phyloP scores from a whole-genome alignment of 2,113 vertebrate species.

The Xenus cinereus region DNA sequence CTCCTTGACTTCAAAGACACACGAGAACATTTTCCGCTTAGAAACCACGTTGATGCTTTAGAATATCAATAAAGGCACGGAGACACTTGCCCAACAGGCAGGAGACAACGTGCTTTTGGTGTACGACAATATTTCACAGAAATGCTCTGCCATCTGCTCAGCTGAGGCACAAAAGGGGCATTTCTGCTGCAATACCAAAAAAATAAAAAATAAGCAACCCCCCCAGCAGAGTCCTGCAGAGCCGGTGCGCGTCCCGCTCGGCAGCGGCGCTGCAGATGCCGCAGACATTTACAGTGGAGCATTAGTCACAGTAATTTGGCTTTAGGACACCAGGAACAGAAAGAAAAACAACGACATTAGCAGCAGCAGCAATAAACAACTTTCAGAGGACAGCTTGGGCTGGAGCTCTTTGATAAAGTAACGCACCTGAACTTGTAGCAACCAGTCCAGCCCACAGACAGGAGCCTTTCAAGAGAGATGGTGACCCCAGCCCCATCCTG shows the following conservation, averaged over 20 bases:
- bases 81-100: not conserved
- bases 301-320: slow-evolving; percentile 15
- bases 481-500: too few relatives aligned
- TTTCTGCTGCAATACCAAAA: not conserved
- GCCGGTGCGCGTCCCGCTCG: not conserved
- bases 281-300: not conserved
- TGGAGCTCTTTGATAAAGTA: not conserved
- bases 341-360: not conserved
- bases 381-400: not conserved
- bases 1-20: not conserved
- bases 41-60: not conserved
- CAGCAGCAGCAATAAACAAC: not conserved
- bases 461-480: not conserved
- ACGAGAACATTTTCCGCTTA: not conserved
- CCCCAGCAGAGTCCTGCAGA: not conserved
- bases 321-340: slow-evolving; percentile 11
- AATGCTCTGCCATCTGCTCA: not conserved
- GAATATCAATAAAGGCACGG: not conserved
- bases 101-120: not conserved
- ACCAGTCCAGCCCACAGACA: not conserved
- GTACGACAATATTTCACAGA: not conserved
- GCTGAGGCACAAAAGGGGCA: not conserved
- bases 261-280: not conserved
- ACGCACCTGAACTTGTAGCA: not conserved
- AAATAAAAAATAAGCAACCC: not conserved